Percentiles rank a stretch among this genome's conserved stretches.
Evolutionary conservation across 2,113 vertebrate species (phyloP).

Genomic region (Cyanoramphus novaezelandiae): DNA sequence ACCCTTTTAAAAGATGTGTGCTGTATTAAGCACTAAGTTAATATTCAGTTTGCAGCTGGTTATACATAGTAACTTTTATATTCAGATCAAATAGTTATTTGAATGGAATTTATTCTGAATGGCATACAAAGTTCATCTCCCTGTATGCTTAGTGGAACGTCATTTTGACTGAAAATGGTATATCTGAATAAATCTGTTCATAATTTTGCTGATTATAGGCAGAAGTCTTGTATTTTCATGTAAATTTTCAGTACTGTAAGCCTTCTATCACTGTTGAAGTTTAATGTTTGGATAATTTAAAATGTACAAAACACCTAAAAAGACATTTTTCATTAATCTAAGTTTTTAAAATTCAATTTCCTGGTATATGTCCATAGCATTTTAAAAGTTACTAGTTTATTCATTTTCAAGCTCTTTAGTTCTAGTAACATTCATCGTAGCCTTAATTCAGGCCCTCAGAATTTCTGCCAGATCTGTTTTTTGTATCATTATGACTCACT

Average conservation of each 20-base stretch:
- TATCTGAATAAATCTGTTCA: constrained; percentile 62
- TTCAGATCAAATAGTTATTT: constrained; percentile 50
- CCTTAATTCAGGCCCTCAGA: background rate
- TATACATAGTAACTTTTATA: constrained; percentile 44
- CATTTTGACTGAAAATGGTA: constrained; percentile 57
- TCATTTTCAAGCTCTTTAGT: background rate
- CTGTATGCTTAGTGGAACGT: constrained; percentile 34
- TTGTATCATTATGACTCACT: background rate
- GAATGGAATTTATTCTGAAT: constrained; percentile 52
- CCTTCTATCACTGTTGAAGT: constrained; percentile 22
- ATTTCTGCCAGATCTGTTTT: background rate
- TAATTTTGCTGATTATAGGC: constrained; percentile 48
- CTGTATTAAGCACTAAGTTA: constrained; percentile 35
- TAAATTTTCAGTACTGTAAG: constrained; percentile 28
- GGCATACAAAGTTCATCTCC: constrained; percentile 39
- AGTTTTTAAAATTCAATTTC: background rate
- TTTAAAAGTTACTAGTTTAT: background rate
- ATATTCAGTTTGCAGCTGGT: constrained; percentile 52
- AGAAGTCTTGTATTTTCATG: constrained; percentile 52
- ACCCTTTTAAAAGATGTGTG: background rate
- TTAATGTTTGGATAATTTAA: constrained; percentile 34
- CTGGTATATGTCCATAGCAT: background rate
- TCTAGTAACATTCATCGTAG: background rate
- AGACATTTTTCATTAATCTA: background rate
- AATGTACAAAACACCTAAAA: background rate